phyloP scores from a whole-genome alignment of 2,888 invertebrate genomes.

The Scotopteryx bipunctaria region DNA sequence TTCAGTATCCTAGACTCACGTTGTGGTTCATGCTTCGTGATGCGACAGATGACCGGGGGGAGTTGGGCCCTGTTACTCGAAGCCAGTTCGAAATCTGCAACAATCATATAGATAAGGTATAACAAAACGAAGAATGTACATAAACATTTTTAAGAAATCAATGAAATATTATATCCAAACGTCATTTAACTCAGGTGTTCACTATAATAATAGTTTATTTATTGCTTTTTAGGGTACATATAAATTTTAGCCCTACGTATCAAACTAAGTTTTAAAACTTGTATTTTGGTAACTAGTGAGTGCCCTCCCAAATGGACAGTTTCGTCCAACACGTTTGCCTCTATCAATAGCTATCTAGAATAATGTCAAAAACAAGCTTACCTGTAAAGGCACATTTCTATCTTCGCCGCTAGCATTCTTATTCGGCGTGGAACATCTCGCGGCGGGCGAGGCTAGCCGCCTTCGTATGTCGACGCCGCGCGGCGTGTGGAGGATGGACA shows the following conservation, averaged over 20 bases:
- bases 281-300: too few relatives aligned
- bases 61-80: constrained; percentile 84
- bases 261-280: too few relatives aligned
- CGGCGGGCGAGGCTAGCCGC: constrained; percentile 8
- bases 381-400: constrained; percentile 58
- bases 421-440: constrained; percentile 60
- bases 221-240: too few relatives aligned
- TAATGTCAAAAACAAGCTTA: constrained; percentile 26
- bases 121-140: too few relatives aligned
- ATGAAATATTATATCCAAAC: too few relatives aligned
- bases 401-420: constrained; percentile 41
- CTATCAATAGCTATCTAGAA: background rate
- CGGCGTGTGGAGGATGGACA: constrained; percentile 18
- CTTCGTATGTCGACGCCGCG: constrained; percentile 24
- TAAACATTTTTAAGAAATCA: too few relatives aligned
- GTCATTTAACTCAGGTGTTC: too few relatives aligned
- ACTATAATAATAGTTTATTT: too few relatives aligned
- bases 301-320: too few relatives aligned
- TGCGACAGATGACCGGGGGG: constrained; percentile 73
- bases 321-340: too few relatives aligned
- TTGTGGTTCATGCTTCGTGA: constrained; percentile 67
- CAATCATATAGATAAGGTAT: too few relatives aligned
- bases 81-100: constrained; percentile 80
- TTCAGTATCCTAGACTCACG: constrained; percentile 67
- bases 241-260: too few relatives aligned